Base-by-base conservation (phyloP, 2,113 vertebrate genomes). In the Typhlomys cinereus region DNA sequence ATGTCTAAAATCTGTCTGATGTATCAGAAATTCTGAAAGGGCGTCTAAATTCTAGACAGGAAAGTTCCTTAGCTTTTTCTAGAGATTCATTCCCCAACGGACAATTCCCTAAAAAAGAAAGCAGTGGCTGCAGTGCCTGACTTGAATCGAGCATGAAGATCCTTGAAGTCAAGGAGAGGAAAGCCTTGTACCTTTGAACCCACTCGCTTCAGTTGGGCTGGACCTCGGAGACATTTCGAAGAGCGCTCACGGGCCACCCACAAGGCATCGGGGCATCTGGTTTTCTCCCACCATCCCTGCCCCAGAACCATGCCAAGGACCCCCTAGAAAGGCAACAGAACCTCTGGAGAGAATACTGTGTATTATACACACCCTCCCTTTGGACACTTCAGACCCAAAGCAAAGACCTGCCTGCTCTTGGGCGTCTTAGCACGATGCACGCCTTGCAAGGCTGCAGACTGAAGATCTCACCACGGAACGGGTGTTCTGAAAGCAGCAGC, bases 61-160 rank as follows among this genome's bases (percentile, higher is more conserved):
- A 95, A 96, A 95, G 61, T 84, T 48, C 29, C 50, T 9, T 85
- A 89, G 61, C 36, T 76, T 91, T 95, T 85, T 75, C 14, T 34
- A 88, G 79, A 78, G 48, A 88, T 2, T 25, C 39, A 75, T 94
- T 90, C 70, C 78, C 52, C 61, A 75, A 46, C n/a, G n/a, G 88
- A 79, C 61, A 88, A 88, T 89, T 91, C 79, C 46, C n/a, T 88
- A 91, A 87, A 59, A 69, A 50, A 2, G 54, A 59, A 59, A 57
- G 46, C 23, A 62, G 71, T 36, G 29, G 2, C 29, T 34, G 0
- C 8, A n/a, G 9, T n/a, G 7, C 13, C 93, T 92, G 85, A 88
- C 81, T 92, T 87, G 17, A 89, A 39, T 20, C 0, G 9, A 57
- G 87, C 13, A 41, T 48, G 15, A 64, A 87, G 78, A 85, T 12